Percentiles rank a stretch among this genome's conserved stretches.
Evolutionary conservation across 2,113 vertebrate genomes (phyloP).

Genomic region (Tenrec ecaudatus): DNA sequence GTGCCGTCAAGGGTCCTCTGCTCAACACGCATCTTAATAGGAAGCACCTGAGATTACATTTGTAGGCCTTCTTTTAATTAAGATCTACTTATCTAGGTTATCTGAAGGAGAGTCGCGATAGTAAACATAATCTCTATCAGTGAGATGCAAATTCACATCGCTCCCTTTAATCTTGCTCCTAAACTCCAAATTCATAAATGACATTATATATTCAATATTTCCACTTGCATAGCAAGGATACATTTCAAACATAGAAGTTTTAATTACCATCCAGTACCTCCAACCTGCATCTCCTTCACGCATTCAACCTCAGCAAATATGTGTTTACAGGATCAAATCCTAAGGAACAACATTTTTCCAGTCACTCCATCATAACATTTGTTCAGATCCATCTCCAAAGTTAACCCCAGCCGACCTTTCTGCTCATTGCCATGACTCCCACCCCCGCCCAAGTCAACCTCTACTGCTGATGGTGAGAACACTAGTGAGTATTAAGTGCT

Average conservation of each 20-base stretch:
- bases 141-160: neutral
- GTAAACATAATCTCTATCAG: neutral
- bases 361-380: neutral
- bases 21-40: neutral
- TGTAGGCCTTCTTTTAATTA: neutral
- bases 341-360: neutral
- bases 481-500: neutral
- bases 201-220: neutral
- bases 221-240: neutral
- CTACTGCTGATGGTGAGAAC: too few species aligned
- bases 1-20: neutral
- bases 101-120: neutral
- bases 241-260: neutral
- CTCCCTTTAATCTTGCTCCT: neutral
- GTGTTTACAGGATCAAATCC: neutral
- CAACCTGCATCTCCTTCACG: too few species aligned
- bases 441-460: neutral
- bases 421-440: neutral
- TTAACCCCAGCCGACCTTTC: neutral
- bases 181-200: neutral
- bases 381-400: neutral
- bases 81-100: neutral
- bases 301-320: neutral
- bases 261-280: neutral
- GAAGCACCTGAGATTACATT: neutral